Conservation (phyloP, 2,113 vertebrate species). For the Syrrhaptes paradoxus region DNA sequence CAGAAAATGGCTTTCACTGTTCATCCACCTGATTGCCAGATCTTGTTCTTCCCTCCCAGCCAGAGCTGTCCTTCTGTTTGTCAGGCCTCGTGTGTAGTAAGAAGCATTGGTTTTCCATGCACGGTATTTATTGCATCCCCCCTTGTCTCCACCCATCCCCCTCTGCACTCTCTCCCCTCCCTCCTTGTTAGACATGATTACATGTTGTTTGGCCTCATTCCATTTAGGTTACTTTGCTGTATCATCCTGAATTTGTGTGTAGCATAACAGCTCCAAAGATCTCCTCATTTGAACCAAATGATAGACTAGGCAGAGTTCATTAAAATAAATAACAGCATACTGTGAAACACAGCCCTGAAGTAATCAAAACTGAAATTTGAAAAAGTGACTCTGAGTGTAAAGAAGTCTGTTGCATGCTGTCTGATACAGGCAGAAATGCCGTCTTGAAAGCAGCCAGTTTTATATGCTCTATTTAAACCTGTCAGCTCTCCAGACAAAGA, state of each 20-base stretch:
- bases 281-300: constrained; percentile 13
- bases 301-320: constrained; percentile 47
- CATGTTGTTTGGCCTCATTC: constrained; percentile 54
- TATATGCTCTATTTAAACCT: constrained; percentile 1
- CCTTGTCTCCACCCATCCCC: neutral
- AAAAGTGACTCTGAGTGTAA: neutral
- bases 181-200: constrained; percentile 44
- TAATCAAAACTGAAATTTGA: constrained; percentile 47
- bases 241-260: constrained; percentile 22
- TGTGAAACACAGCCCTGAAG: neutral
- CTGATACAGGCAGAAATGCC: neutral
- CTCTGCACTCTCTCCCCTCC: neutral
- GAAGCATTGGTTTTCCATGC: neutral
- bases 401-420: neutral
- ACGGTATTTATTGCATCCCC: neutral
- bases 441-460: neutral
- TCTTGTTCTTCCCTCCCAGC: neutral
- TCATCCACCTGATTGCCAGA: neutral
- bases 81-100: neutral
- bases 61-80: neutral
- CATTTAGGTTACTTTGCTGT: constrained; percentile 47
- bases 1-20: neutral
- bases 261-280: neutral
- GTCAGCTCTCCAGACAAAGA: constrained; percentile 8
- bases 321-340: constrained; percentile 50